phyloP scores from a whole-genome alignment of 2,797 vertebrate species.

The Calcarius lapponicus region DNA sequence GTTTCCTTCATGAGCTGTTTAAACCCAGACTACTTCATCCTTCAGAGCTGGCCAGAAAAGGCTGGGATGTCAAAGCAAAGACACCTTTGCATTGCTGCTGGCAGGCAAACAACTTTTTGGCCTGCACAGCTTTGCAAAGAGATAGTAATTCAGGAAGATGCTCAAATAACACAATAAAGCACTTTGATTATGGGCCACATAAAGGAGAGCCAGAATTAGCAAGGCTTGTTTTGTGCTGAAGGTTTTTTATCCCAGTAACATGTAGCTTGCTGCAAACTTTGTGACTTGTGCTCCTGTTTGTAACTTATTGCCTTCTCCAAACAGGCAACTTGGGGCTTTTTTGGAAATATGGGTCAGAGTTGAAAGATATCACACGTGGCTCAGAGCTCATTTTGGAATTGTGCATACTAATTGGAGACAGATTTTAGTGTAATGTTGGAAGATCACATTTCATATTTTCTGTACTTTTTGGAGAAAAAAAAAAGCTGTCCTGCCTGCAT shows the following conservation, averaged over 20 bases:
- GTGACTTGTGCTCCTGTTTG: not conserved
- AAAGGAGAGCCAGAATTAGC: not conserved
- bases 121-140: not conserved
- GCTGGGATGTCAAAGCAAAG: not conserved
- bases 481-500: slow-evolving; percentile 17
- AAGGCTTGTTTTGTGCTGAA: not conserved
- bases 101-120: not conserved
- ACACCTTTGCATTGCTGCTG: rapidly evolving
- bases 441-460: slow-evolving; percentile 25
- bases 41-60: not conserved
- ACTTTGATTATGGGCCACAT: not conserved
- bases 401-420: slow-evolving; percentile 24
- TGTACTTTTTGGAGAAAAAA: slow-evolving; percentile 22
- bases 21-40: not conserved
- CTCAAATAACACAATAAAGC: not conserved
- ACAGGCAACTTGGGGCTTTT: not conserved
- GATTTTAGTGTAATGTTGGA: not conserved
- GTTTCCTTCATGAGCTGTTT: not conserved
- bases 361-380: not conserved
- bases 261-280: not conserved
- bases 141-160: not conserved
- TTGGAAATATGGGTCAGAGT: slow-evolving; percentile 27
- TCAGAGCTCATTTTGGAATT: slow-evolving; percentile 1
- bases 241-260: not conserved
- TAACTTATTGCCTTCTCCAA: not conserved